Evolutionary conservation across 1,140 invertebrate genomes (phyloP), one percentile per base, ranked within the genome.

Genomic region (Copidosoma floridanum): DNA sequence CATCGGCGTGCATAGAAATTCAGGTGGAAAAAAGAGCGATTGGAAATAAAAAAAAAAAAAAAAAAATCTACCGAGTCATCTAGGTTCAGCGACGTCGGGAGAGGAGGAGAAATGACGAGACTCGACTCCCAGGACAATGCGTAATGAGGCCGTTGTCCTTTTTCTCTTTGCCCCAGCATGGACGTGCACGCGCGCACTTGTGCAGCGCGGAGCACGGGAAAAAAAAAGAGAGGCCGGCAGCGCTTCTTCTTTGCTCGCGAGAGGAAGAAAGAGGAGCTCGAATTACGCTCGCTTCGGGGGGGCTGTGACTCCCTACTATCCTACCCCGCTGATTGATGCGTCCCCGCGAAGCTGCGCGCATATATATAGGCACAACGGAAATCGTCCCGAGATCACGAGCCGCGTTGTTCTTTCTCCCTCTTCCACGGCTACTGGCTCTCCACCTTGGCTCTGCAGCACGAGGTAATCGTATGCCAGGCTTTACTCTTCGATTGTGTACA

Each of bases 121-220:
- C 11, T 10, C 1, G 4, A 37, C 14, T 26, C 32, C 11, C 44
- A 24, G 47, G 37, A 50, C 56, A 51, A 58, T 51, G 56, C 46
- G 23, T 58, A 58, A 58, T 51, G 56, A 58, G 47, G 43, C 47
- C 26, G 46, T 57, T 48, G 55, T 48, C 35, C 20, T 48, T 27
- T 20, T 57, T 24, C 16, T 29, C 3, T 18, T 54, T 14, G 18
- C n/a, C 10, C 26, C 20, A 2, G 32, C n/a, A n/a, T n/a, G n/a
- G n/a, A n/a, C n/a, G n/a, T n/a, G n/a, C n/a, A 14, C 6, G 32
- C 6, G 32, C 6, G 32, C 14, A 35, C 6, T 6, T 35, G 14
- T 35, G n/a, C n/a, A n/a, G n/a, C n/a, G n/a, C n/a, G n/a, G 32
- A 35, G 32, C 32, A 14, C 14, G 32, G 7, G 14, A 35, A n/a